These are phyloP conservation scores for Phylloscopus trochilus DNA, from an alignment of 2,113 vertebrate species.

Conservation along the genomic window DNA sequence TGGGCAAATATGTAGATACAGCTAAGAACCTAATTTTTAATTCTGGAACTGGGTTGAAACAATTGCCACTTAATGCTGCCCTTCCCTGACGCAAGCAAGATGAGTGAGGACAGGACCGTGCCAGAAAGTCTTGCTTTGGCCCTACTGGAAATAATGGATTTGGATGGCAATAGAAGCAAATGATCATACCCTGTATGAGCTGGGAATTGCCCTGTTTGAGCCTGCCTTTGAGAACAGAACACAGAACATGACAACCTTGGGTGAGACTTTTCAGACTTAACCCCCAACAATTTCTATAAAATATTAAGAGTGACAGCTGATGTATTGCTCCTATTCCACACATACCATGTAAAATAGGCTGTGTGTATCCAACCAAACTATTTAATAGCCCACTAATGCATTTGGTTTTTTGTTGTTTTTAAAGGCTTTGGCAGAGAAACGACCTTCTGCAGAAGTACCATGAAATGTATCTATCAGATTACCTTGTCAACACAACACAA, in stretches of 20 bases:
- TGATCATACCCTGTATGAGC: background rate
- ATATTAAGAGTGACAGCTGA: background rate
- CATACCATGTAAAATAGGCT: background rate
- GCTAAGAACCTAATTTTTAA: conserved; percentile 29
- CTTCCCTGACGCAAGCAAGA: background rate
- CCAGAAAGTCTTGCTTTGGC: background rate
- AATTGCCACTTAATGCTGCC: background rate
- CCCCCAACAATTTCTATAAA: background rate
- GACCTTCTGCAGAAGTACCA: background rate
- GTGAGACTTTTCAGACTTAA: background rate
- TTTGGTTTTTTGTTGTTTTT: background rate
- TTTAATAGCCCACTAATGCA: background rate
- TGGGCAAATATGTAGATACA: conserved; percentile 22
- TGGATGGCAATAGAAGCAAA: background rate
- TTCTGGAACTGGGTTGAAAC: background rate
- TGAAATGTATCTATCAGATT: rapidly evolving
- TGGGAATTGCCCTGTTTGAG: background rate
- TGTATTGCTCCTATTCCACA: background rate
- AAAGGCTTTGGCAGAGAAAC: background rate
- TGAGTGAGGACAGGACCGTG: background rate
- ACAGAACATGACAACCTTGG: background rate
- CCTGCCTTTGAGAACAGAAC: background rate
- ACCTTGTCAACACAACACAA: rapidly evolving
- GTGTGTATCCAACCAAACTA: background rate
- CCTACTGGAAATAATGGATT: background rate